Conservation (phyloP, 2,888 invertebrate species). For the Thera britannica region DNA sequence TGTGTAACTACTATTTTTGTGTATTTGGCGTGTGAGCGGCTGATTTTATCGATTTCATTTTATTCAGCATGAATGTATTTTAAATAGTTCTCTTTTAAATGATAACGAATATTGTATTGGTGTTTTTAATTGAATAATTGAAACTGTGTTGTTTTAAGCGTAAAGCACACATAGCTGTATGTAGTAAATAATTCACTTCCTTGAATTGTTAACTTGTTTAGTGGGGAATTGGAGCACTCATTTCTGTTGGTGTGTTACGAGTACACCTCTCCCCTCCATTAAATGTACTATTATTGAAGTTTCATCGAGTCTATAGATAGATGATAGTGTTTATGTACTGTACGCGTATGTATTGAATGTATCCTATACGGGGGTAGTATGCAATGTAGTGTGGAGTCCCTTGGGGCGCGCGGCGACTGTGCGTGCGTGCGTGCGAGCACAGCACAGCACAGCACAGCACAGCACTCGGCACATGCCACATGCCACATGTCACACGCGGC, state of each 20-base stretch:
- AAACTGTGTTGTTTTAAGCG: constrained; percentile 48
- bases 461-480: not conserved
- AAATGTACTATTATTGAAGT: constrained; percentile 58
- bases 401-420: constrained; percentile 10
- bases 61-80: constrained; percentile 61
- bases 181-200: constrained; percentile 54
- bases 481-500: constrained; percentile 21
- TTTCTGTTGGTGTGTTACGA: constrained; percentile 54
- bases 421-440: not conserved
- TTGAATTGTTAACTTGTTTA: constrained; percentile 63
- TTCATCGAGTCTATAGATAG: constrained; percentile 64
- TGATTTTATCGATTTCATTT: constrained; percentile 64
- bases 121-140: constrained; percentile 38
- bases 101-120: constrained; percentile 36
- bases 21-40: constrained; percentile 74
- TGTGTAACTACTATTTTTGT: constrained; percentile 75
- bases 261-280: constrained; percentile 51
- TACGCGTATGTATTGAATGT: constrained; percentile 58
- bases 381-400: constrained; percentile 34
- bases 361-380: constrained; percentile 44
- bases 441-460: too few species aligned
- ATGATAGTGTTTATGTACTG: constrained; percentile 61
- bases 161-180: constrained; percentile 55
- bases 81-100: constrained; percentile 45
- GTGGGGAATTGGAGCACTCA: constrained; percentile 57